Base-by-base conservation (phyloP, 2,113 vertebrate species). In the Alligator sinensis region DNA sequence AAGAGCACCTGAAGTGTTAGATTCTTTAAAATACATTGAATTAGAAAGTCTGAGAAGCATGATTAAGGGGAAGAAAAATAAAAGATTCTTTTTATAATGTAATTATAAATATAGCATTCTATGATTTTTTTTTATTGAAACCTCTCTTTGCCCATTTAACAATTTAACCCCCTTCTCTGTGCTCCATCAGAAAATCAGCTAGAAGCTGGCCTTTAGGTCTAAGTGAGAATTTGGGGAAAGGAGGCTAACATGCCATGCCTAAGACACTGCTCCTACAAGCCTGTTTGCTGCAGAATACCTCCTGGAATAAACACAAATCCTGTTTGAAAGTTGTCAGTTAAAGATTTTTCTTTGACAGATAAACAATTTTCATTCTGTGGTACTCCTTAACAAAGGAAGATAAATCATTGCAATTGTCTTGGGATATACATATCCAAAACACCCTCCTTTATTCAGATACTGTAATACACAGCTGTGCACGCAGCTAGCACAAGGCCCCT, bases 101-200 rank as follows among this genome's bases (percentile, higher is more conserved):
- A 87, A 83, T 88, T 88, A 95, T 89, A 96, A 96, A 92, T 21
- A 84, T 17, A 80, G 59, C 38, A 76, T 95, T 86, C 84, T 64
- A 79, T 77, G 91, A 89, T 89, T 77, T 86, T 72, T 77, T 66
- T 94, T 89, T 90, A 92, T 92, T 87, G 89, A 70, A 83, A 58
- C 22, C 28, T 57, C 2, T 27, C n/a, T 84, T 96, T 92, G 94
- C 84, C 92, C 89, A 74, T 91, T 83, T 86, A 96, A 89, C 77
- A 88, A 64, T 54, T 59, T 86, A 72, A 86, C 34, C 34, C 30
- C 92, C 89, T 89, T 18, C 1, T 84, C 76, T 87, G 58, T n/a
- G 57, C 82, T 68, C 90, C 82, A 80, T 80, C 80, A 95, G 70
- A 77, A 97, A 95, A 84, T 61, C 87, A 1, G 0, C 75, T 86